Evolutionary conservation across 2,113 vertebrate species (phyloP).

Genomic region (Murina feae): DNA sequence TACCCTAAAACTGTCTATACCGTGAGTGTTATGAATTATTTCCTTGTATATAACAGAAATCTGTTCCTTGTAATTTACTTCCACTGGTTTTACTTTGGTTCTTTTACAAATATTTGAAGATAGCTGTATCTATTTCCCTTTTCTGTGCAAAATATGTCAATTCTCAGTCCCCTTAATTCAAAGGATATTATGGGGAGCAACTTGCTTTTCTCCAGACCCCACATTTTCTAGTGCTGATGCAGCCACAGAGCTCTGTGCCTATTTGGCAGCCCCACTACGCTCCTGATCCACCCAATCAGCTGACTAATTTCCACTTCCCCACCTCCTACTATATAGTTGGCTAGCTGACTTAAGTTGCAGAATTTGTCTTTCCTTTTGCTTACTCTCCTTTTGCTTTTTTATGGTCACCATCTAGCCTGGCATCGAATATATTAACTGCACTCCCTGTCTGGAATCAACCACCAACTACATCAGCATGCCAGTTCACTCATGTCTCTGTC

Average conservation of each 20-base stretch:
- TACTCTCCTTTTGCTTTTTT: background rate
- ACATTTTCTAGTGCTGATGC: background rate
- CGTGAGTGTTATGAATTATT: background rate
- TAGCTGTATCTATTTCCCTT: background rate
- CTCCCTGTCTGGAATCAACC: background rate
- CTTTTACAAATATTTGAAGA: background rate
- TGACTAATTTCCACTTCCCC: background rate
- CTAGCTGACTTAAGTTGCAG: background rate
- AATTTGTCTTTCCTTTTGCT: background rate
- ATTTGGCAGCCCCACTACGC: background rate
- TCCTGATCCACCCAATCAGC: no score
- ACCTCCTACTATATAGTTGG: accelerated
- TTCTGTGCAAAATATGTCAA: background rate
- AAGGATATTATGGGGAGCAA: background rate
- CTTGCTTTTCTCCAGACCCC: background rate
- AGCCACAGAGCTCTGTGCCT: background rate
- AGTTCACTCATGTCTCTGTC: background rate
- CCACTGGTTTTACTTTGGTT: background rate
- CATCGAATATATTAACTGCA: background rate
- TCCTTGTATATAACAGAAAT: background rate
- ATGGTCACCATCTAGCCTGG: background rate
- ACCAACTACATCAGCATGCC: background rate
- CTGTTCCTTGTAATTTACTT: background rate
- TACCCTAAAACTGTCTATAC: background rate
- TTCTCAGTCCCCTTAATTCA: background rate